Conservation (phyloP, 2,888 invertebrate species). For the Erebia palarica region DNA sequence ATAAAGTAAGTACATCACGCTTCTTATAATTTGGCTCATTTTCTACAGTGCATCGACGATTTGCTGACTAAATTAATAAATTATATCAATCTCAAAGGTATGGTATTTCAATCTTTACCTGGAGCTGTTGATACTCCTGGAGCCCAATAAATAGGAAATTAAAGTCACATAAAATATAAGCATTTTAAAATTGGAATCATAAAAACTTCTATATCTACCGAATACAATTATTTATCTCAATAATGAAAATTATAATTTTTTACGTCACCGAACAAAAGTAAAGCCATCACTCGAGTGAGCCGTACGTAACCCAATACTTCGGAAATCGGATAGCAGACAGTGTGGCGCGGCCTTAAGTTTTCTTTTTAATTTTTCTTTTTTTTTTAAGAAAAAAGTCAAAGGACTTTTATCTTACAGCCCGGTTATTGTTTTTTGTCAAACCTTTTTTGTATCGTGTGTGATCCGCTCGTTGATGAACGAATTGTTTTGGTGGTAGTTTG, state of each 20-base stretch:
- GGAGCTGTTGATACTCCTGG: too few species aligned
- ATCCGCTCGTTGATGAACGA: constrained; percentile 63
- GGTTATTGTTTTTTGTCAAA: constrained; percentile 52
- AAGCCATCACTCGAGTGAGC: constrained; percentile 64
- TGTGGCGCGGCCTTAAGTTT: constrained; percentile 78
- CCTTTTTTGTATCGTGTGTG: constrained; percentile 70
- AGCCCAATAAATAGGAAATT: neutral
- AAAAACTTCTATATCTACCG: constrained; percentile 47
- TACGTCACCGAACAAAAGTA: constrained; percentile 65
- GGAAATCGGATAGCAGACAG: constrained; percentile 82
- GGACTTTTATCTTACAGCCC: constrained; percentile 65
- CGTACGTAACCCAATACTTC: constrained; percentile 73
- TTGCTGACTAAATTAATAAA: too few species aligned
- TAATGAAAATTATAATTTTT: constrained; percentile 69
- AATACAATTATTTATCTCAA: constrained; percentile 64
- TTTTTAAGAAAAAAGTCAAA: constrained; percentile 66
- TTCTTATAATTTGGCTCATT: too few species aligned
- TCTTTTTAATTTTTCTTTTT: constrained; percentile 67
- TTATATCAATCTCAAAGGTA: too few species aligned
- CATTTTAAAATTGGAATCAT: constrained; percentile 34
- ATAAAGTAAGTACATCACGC: too few species aligned
- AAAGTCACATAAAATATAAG: constrained; percentile 22
- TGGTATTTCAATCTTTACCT: too few species aligned
- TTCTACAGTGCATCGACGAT: too few species aligned
- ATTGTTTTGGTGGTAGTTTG: constrained; percentile 60